Evolutionary conservation across 23 tunicate genomes (phyloP).

Genomic region (Trididemnum miniatum): DNA sequence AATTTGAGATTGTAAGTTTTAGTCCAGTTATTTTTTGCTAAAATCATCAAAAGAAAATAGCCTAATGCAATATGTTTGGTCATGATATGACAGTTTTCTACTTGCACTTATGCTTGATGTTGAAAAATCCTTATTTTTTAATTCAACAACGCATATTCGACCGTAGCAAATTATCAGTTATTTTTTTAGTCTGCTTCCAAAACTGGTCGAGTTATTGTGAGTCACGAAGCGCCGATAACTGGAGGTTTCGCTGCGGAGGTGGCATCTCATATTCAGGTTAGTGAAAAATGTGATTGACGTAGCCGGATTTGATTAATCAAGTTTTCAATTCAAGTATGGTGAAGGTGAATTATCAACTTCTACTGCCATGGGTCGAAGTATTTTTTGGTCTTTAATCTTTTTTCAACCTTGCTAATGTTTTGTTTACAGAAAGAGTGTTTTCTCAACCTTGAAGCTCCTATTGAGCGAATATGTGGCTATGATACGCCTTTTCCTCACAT

Average conservation of each 20-base stretch:
- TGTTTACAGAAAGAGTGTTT: conserved; percentile 91
- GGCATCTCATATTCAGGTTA: conserved; percentile 67
- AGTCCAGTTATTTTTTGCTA: too few relatives aligned
- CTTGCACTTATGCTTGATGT: too few relatives aligned
- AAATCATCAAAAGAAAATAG: too few relatives aligned
- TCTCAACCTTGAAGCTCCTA: conserved; percentile 93
- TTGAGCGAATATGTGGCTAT: conserved; percentile 87
- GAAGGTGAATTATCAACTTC: too few relatives aligned
- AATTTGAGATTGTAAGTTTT: too few relatives aligned
- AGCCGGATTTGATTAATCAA: too few relatives aligned
- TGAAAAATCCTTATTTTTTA: too few relatives aligned
- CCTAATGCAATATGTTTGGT: too few relatives aligned
- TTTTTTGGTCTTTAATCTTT: neutral
- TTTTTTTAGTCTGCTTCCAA: conserved; percentile 75
- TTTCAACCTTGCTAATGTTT: neutral
- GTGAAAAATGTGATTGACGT: neutral
- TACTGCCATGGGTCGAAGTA: neutral
- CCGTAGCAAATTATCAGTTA: too few relatives aligned
- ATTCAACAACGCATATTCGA: too few relatives aligned
- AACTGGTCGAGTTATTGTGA: conserved; percentile 87
- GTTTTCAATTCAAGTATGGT: neutral
- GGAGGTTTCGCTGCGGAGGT: conserved; percentile 97
- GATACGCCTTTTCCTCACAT: conserved; percentile 99
- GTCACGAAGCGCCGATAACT: conserved; percentile 92
- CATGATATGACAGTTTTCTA: too few relatives aligned